Percentiles rank a stretch among this genome's conserved stretches.
Evolutionary conservation across 64 coral and sea anemone species (phyloP).

Genomic region (Cladopsammia gracilis): DNA sequence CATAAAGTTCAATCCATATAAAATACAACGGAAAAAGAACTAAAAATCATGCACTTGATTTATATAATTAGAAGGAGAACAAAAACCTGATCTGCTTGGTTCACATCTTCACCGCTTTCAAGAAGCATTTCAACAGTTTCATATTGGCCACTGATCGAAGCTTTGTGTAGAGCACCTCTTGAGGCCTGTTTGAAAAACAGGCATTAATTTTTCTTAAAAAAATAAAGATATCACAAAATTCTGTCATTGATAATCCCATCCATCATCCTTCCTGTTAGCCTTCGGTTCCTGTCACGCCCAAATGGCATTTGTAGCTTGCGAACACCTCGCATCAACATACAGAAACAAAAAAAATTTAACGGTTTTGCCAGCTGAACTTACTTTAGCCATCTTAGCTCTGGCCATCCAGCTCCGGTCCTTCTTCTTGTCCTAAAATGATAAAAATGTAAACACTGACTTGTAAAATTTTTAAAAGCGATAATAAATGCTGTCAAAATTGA

Average conservation of each 20-base stretch:
- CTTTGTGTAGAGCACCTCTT: neutral
- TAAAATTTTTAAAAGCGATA: too few species aligned
- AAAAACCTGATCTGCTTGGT: neutral
- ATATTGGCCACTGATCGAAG: neutral
- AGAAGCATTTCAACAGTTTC: neutral
- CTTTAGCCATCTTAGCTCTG: neutral
- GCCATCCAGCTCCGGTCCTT: neutral
- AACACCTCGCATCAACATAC: neutral
- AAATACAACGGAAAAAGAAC: too few species aligned
- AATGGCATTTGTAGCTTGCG: neutral
- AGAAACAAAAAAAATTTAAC: neutral
- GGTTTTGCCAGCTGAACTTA: neutral
- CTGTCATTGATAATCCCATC: neutral
- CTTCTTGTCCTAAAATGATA: neutral
- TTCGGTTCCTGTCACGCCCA: too few species aligned
- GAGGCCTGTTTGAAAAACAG: neutral
- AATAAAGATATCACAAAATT: neutral
- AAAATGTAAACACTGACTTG: neutral
- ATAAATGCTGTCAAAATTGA: too few species aligned
- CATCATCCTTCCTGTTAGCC: too few species aligned
- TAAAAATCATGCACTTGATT: too few species aligned
- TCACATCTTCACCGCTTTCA: conserved; percentile 24
- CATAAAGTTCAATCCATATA: too few species aligned
- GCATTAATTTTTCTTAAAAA: neutral
- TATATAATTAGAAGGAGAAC: too few species aligned